Percentiles rank a stretch among this genome's conserved stretches.
Conservation (phyloP, 2,888 invertebrate species). For the Coenonympha arcania region DNA sequence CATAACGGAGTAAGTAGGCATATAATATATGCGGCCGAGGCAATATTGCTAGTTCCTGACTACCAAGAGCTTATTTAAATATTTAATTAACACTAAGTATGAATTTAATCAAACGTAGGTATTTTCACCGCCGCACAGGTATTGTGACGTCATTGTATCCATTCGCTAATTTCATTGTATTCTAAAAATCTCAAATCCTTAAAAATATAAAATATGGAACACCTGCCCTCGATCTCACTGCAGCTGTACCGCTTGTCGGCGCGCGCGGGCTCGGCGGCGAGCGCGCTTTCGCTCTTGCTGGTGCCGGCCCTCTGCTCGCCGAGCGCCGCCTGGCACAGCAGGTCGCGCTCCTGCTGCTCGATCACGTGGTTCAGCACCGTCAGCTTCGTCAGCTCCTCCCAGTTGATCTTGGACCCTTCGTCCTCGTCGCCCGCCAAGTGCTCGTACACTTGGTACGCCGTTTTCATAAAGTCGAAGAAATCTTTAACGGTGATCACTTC, state of each 20-base stretch:
- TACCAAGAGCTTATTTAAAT: too few species aligned
- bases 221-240: conserved; percentile 58
- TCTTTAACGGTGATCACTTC: conserved; percentile 80
- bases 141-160: too few species aligned
- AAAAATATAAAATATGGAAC: not conserved
- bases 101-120: too few species aligned
- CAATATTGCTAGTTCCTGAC: too few species aligned
- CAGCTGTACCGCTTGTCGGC: conserved; percentile 54
- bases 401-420: conserved; percentile 61
- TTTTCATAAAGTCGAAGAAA: conserved; percentile 82
- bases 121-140: too few species aligned
- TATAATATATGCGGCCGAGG: too few species aligned
- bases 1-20: too few species aligned
- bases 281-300: conserved; percentile 57
- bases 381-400: conserved; percentile 69
- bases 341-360: conserved; percentile 63
- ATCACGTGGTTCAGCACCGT: conserved; percentile 67
- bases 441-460: conserved; percentile 79
- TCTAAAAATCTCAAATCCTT: too few species aligned
- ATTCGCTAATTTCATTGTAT: too few species aligned
- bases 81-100: too few species aligned
- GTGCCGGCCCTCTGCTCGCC: conserved; percentile 46
- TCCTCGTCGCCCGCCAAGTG: conserved; percentile 62
- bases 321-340: conserved; percentile 50
- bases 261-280: conserved; percentile 44